A percentile compares a stretch with the other conserved stretches of the same genome.
These are phyloP conservation scores for Schizopygopsis malacanthus DNA, from an alignment of 2,797 vertebrate species.

Conservation along the genomic window DNA sequence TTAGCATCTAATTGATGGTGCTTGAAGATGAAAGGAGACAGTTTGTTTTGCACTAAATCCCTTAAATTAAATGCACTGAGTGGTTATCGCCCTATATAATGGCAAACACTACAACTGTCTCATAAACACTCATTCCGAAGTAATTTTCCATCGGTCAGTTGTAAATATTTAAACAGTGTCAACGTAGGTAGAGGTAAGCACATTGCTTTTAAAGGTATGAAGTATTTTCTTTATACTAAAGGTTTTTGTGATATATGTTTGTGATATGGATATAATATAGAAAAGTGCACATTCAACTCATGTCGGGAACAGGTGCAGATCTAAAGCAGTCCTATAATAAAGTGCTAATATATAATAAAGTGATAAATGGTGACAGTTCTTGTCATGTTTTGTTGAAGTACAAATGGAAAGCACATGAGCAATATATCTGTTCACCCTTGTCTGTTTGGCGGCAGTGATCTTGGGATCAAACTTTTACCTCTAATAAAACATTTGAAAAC, in stretches of 20 bases:
- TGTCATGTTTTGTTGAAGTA: neutral
- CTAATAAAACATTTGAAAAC: neutral
- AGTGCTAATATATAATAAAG: neutral
- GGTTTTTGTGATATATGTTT: neutral
- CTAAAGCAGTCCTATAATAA: neutral
- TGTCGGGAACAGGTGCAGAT: neutral
- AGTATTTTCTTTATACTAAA: neutral
- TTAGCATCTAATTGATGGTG: constrained; percentile 31
- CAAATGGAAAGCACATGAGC: neutral
- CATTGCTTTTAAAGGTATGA: neutral
- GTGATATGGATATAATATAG: neutral
- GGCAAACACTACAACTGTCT: neutral
- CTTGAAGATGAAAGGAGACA: constrained; percentile 27
- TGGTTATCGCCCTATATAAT: constrained; percentile 14
- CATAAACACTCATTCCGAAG: neutral
- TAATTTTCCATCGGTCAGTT: neutral
- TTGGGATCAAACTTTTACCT: neutral
- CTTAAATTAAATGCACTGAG: constrained; percentile 3
- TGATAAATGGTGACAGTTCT: neutral
- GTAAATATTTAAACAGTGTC: constrained; percentile 3
- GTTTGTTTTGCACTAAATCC: neutral
- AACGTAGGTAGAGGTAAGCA: neutral
- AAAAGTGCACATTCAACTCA: neutral
- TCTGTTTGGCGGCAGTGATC: neutral
- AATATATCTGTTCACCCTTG: neutral